These are phyloP conservation scores for Drosophila ficusphila DNA, from an alignment of 1,140 invertebrate species.

Conservation along the genomic window DNA sequence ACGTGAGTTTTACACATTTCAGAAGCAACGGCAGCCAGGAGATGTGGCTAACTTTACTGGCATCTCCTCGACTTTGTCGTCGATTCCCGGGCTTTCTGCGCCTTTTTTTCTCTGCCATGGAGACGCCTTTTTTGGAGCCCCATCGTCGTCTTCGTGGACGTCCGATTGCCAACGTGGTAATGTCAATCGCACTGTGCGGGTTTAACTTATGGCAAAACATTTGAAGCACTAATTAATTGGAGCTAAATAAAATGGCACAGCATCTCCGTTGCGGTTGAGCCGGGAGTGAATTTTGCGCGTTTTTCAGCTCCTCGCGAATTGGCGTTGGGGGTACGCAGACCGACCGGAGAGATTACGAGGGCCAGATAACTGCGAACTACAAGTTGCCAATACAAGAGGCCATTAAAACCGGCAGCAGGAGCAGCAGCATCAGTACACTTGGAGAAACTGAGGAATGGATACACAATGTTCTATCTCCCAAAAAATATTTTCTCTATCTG, in stretches of 20 bases:
- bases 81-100: not conserved
- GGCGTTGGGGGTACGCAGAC: conserved; percentile 69
- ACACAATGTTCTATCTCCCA: too few relatives aligned
- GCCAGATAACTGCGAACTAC: conserved; percentile 82
- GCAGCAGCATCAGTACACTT: conserved; percentile 23
- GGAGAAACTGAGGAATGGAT: not conserved
- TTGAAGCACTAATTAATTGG: conserved; percentile 84
- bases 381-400: conserved; percentile 83
- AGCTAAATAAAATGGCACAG: conserved; percentile 84
- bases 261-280: conserved; percentile 46
- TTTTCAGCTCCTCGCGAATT: conserved; percentile 52
- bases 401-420: conserved; percentile 75
- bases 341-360: conserved; percentile 73
- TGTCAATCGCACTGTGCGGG: conserved; percentile 82
- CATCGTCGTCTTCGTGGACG: conserved; percentile 35
- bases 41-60: conserved; percentile 55
- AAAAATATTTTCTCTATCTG: not conserved
- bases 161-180: conserved; percentile 75
- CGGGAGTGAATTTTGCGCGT: conserved; percentile 49
- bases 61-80: conserved; percentile 26
- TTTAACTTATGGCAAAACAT: conserved; percentile 84
- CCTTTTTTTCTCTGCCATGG: conserved; percentile 4
- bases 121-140: conserved; percentile 51
- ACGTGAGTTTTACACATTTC: conserved; percentile 82
- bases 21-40: conserved; percentile 66